phyloP scores from a whole-genome alignment of 2,888 invertebrate genomes.

The Eupelmus urozonus region DNA sequence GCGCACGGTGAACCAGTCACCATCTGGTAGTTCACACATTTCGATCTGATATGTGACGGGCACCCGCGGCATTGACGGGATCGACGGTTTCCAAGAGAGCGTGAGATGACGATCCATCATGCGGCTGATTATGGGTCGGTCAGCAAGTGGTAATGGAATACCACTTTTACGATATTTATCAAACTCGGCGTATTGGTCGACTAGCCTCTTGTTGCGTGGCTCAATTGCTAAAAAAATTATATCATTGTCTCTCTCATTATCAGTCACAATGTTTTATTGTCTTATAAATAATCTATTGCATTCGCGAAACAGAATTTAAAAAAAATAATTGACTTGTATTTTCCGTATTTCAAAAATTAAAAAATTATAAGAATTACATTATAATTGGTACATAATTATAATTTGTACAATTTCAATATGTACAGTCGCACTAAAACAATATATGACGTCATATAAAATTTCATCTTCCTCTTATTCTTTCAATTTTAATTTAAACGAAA shows the following conservation, averaged over 20 bases:
- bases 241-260: too few relatives aligned
- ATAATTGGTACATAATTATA: too few relatives aligned
- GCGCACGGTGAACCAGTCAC: slow-evolving; percentile 94
- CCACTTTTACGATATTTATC: slow-evolving; percentile 91
- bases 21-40: slow-evolving; percentile 94
- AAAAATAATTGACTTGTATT: too few relatives aligned
- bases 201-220: slow-evolving; percentile 82
- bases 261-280: too few relatives aligned
- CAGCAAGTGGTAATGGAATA: slow-evolving; percentile 91
- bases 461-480: too few relatives aligned
- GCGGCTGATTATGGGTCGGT: slow-evolving; percentile 93
- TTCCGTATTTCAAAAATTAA: too few relatives aligned
- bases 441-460: too few relatives aligned
- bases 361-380: background rate
- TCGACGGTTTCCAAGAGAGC: slow-evolving; percentile 95
- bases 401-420: too few relatives aligned
- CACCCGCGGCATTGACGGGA: slow-evolving; percentile 90
- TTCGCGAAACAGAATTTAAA: too few relatives aligned
- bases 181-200: slow-evolving; percentile 90
- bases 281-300: too few relatives aligned
- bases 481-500: too few relatives aligned
- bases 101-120: slow-evolving; percentile 94
- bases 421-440: too few relatives aligned
- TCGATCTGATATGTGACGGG: slow-evolving; percentile 97
- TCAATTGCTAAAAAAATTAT: slow-evolving; percentile 87